Base-by-base conservation (phyloP, 2,888 invertebrate species). In the Ceratothoa steindachneri region DNA sequence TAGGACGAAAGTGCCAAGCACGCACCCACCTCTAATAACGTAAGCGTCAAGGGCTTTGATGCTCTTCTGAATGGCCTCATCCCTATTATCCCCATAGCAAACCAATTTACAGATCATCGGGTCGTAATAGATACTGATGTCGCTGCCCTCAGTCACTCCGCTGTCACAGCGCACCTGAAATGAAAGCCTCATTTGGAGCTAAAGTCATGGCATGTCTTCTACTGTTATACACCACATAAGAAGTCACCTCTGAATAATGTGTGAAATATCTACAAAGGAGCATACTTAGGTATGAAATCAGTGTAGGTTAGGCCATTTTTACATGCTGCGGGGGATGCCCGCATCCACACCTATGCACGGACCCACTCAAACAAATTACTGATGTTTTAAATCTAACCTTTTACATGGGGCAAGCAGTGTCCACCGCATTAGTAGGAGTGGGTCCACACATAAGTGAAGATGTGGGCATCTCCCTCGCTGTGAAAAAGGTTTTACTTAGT, bases 51-150 rank as follows among this genome's bases (percentile, higher is more conserved):
- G 82, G 22, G 89, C 89, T 77, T 86, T 85, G 22, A 85, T 83
- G 85, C 88, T 88, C 24, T 85, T 84, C 68, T 85, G 82, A 55
- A 89, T 85, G 0, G 89, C 88, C 81, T 87, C 86, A 53, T 86
- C 81, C 72, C 90, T 84, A 77, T 84, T 85, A 29, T 84, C 82
- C n/a, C 89, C 89, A 83, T 88, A 87, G 19, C 88, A 87, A 12
- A 90, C 88, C 76, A 90, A 84, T 86, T 90, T 90, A 82, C 89
- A 89, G 81, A 90, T 90, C 87, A 90, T 88, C 1, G 90, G 88
- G 83, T 90, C 90, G 83, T 90, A 90, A 82, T 88, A 89, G 77
- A 89, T 88, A 81, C 88, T 88, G 81, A 90, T 89, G 82, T 89
- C 88, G 80, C 87, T 88, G 7, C 90, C 90, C 83, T 89, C 89